A percentile compares a stretch with the other conserved stretches of the same genome.
Evolutionary conservation across 2,113 vertebrate species (phyloP).

Genomic region (Phocoena phocoena): DNA sequence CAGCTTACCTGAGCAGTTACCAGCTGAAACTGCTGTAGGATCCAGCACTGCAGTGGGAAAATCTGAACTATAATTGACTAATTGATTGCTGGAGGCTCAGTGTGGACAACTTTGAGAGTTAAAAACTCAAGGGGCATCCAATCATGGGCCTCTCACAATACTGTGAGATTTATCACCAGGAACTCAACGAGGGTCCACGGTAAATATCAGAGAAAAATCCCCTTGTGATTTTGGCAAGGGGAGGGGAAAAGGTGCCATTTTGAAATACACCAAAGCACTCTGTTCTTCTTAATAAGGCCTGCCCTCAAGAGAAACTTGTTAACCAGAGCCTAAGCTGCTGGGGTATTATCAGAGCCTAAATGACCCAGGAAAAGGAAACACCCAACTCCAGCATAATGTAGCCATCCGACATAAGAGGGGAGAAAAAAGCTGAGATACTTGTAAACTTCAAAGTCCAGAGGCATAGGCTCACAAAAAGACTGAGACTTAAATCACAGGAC

Average conservation of each 20-base stretch:
- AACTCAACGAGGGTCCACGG: neutral
- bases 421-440: neutral
- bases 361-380: neutral
- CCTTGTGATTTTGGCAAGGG: neutral
- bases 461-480: neutral
- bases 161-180: neutral
- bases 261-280: neutral
- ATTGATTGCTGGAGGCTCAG: neutral
- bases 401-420: neutral
- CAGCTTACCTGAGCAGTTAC: neutral
- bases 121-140: neutral
- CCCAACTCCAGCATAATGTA: neutral
- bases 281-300: neutral
- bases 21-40: neutral
- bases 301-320: neutral
- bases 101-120: neutral
- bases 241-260: neutral
- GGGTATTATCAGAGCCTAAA: neutral
- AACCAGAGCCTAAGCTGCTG: neutral
- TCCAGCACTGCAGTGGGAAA: neutral
- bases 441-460: neutral
- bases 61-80: neutral
- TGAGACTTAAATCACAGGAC: neutral
- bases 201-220: neutral
- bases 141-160: neutral